phyloP scores from a whole-genome alignment of 2,113 vertebrate species.

The Peromyscus maniculatus region DNA sequence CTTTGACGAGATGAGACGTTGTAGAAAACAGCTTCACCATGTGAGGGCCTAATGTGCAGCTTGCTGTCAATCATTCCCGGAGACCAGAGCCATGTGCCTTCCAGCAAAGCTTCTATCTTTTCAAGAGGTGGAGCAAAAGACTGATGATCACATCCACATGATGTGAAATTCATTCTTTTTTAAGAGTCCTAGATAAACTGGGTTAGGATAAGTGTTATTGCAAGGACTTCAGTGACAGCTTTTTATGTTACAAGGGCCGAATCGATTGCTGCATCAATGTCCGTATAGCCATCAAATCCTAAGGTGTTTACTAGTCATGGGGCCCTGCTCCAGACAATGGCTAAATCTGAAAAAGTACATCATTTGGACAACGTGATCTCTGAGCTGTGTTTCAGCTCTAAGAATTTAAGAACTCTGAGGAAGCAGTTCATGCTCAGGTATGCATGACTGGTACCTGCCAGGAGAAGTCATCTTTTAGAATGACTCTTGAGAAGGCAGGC shows the following conservation, averaged over 20 bases:
- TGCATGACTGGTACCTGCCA: background rate
- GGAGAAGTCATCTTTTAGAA: background rate
- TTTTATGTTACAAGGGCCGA: background rate
- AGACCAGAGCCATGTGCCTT: background rate
- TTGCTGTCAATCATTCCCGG: background rate
- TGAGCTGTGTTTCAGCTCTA: background rate
- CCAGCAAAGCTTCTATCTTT: background rate
- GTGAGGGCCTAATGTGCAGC: background rate
- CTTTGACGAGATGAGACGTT: background rate
- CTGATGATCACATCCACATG: background rate
- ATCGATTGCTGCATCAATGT: accelerated
- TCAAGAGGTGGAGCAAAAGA: background rate
- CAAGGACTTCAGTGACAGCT: accelerated
- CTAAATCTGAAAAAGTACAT: background rate
- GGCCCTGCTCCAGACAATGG: too few species aligned
- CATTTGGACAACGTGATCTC: background rate
- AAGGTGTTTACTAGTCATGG: background rate
- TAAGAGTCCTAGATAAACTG: background rate
- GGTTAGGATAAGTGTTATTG: background rate
- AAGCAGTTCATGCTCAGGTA: background rate
- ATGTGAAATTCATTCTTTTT: background rate
- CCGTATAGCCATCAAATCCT: background rate
- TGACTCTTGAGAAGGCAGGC: background rate
- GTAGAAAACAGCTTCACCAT: conserved; percentile 31
- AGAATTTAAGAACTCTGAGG: background rate